Percentiles rank a stretch among this genome's conserved stretches.
These are phyloP conservation scores for Bradypodion pumilum DNA, from an alignment of 2,797 vertebrate species.

Conservation along the genomic window DNA sequence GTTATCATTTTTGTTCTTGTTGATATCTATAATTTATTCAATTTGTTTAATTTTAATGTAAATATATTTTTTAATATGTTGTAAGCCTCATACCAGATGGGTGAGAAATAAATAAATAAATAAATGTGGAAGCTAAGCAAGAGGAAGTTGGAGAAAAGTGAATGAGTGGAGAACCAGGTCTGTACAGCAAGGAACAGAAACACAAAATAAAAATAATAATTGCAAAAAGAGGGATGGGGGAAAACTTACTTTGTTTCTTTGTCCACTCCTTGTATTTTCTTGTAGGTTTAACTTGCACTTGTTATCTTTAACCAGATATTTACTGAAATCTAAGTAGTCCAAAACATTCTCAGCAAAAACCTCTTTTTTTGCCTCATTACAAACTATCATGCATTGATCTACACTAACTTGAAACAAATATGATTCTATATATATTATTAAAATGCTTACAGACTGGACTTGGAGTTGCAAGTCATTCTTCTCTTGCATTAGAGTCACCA, in stretches of 20 bases:
- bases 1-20: too few relatives aligned
- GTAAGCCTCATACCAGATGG: too few relatives aligned
- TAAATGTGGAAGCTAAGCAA: background rate
- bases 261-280: background rate
- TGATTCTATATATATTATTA: background rate
- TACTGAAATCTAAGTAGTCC: background rate
- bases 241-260: background rate
- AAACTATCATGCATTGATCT: background rate
- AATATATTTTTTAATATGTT: too few relatives aligned
- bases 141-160: background rate
- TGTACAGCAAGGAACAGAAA: background rate
- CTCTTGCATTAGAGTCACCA: constrained; percentile 75
- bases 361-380: background rate
- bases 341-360: background rate
- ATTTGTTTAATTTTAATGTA: too few relatives aligned
- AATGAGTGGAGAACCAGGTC: background rate
- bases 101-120: too few relatives aligned
- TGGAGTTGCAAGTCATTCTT: constrained; percentile 80
- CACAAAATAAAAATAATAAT: background rate
- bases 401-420: too few relatives aligned
- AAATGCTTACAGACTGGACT: constrained; percentile 75
- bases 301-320: background rate
- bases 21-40: too few relatives aligned
- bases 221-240: too few relatives aligned
- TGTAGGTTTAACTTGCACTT: background rate